These are phyloP conservation scores for Diloba caeruleocephala DNA, from an alignment of 2,888 invertebrate genomes.

Conservation along the genomic window DNA sequence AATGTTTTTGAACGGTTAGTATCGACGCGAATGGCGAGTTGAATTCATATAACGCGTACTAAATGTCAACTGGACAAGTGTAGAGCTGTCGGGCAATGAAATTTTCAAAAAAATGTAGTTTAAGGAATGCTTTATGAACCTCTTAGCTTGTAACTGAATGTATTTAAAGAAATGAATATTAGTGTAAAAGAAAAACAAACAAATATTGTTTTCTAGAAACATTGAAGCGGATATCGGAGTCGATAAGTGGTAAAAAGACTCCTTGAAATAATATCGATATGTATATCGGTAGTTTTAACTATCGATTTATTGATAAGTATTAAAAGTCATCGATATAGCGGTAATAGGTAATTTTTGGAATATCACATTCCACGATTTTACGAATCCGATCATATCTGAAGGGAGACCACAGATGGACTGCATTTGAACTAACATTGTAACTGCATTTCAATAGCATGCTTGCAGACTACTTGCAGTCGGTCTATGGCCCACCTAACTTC, in stretches of 20 bases:
- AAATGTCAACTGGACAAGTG: conserved; percentile 15
- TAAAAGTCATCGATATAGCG: conserved; percentile 36
- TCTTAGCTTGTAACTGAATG: conserved; percentile 12
- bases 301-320: conserved; percentile 39
- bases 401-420: conserved; percentile 9
- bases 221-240: conserved; percentile 21
- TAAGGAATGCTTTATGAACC: conserved; percentile 2
- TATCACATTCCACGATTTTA: conserved; percentile 50
- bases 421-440: not conserved
- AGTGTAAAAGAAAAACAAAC: not conserved
- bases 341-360: conserved; percentile 39
- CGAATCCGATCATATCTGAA: conserved; percentile 37
- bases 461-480: conserved; percentile 1
- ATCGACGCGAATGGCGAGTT: conserved; percentile 15
- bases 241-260: conserved; percentile 8
- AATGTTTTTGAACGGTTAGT: conserved; percentile 10
- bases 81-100: conserved; percentile 17
- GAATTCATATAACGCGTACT: conserved; percentile 17
- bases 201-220: conserved; percentile 17
- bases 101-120: conserved; percentile 11
- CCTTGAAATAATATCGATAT: conserved; percentile 19
- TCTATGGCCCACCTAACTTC: conserved; percentile 18
- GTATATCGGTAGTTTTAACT: conserved; percentile 14
- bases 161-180: not conserved
- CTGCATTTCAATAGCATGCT: not conserved